A percentile compares a stretch with the other conserved stretches of the same genome.
Conservation (phyloP, 2,888 invertebrate species). For the Drosophila gaucha region DNA sequence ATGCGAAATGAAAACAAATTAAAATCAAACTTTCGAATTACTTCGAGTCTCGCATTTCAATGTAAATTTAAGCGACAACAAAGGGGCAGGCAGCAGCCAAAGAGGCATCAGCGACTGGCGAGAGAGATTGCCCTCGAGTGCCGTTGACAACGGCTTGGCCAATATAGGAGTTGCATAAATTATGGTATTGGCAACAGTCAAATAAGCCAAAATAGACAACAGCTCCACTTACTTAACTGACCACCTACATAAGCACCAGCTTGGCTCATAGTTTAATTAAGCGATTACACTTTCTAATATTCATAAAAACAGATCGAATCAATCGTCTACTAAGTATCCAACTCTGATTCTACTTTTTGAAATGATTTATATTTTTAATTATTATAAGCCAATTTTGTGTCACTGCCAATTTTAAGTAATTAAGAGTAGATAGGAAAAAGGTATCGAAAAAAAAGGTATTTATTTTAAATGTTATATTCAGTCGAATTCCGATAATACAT, state of each 20-base stretch:
- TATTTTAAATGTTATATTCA: no score
- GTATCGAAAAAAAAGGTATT: no score
- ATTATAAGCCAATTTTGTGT: no score
- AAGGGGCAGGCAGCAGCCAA: slow-evolving; percentile 29
- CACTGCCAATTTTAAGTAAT: no score
- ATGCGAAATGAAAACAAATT: slow-evolving; percentile 83
- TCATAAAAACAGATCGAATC: no score
- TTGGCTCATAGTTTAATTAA: background rate
- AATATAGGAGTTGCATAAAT: slow-evolving; percentile 63
- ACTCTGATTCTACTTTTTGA: no score
- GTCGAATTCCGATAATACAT: no score
- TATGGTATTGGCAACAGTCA: slow-evolving; percentile 37
- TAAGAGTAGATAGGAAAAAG: no score
- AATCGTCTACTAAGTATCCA: no score
- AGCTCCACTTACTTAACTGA: background rate
- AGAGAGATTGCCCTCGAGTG: slow-evolving; percentile 14
- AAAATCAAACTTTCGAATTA: slow-evolving; percentile 82
- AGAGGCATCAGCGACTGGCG: background rate
- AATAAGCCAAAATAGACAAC: slow-evolving; percentile 20
- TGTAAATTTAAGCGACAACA: slow-evolving; percentile 78
- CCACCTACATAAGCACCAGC: background rate
- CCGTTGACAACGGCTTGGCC: slow-evolving; percentile 36
- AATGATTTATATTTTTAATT: no score
- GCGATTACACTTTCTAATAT: no score
- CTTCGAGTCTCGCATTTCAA: slow-evolving; percentile 81